A percentile compares a stretch with the other conserved stretches of the same genome.
Evolutionary conservation across 2,888 invertebrate species (phyloP).

Genomic region (Drosophila atroscutellata): DNA sequence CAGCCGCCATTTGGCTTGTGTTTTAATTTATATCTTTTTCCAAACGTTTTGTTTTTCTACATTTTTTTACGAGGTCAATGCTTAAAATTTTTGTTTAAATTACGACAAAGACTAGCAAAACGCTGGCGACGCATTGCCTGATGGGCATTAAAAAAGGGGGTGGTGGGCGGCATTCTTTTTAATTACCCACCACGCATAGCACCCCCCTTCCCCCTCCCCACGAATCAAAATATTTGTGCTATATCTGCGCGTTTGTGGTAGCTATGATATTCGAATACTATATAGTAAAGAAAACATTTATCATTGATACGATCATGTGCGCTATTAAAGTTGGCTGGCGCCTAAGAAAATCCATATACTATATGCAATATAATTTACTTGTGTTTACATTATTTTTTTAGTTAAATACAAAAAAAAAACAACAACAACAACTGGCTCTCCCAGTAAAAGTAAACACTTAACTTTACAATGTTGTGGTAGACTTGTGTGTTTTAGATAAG

Average conservation of each 20-base stretch:
- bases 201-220: neutral
- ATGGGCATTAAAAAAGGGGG: slow-evolving; percentile 34
- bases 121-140: slow-evolving; percentile 39
- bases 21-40: slow-evolving; percentile 66
- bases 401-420: neutral
- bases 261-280: slow-evolving; percentile 55
- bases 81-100: slow-evolving; percentile 54
- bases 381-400: slow-evolving; percentile 1
- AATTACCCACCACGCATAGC: slow-evolving; percentile 55
- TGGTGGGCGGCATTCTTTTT: slow-evolving; percentile 59
- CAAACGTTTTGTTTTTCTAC: slow-evolving; percentile 42
- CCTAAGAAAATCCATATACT: slow-evolving; percentile 19
- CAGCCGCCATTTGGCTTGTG: slow-evolving; percentile 52
- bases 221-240: slow-evolving; percentile 57
- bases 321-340: slow-evolving; percentile 21
- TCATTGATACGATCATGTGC: slow-evolving; percentile 31
- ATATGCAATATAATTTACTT: slow-evolving; percentile 4
- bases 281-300: slow-evolving; percentile 45
- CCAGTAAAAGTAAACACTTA: neutral
- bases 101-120: slow-evolving; percentile 41
- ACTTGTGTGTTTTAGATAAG: slow-evolving; percentile 39
- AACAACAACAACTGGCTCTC: neutral
- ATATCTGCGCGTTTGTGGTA: slow-evolving; percentile 45
- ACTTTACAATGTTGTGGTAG: slow-evolving; percentile 15
- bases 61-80: slow-evolving; percentile 68